Evolutionary conservation across 2,888 invertebrate species (phyloP).

Genomic region (Polylopha cassiicola): DNA sequence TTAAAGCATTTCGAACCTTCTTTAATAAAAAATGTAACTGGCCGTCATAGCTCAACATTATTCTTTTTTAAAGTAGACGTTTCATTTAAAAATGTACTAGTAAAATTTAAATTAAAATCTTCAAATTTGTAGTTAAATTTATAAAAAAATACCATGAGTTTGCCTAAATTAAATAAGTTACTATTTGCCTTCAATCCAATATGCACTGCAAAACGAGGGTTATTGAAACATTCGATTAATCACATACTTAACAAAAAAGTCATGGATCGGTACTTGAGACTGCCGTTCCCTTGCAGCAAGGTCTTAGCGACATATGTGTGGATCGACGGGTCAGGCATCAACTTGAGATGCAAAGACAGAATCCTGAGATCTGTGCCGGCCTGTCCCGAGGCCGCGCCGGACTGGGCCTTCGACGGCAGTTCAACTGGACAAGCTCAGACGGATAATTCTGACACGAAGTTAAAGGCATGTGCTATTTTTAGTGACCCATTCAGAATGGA

Average conservation of each 20-base stretch:
- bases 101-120: too few species aligned
- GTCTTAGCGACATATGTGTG: constrained; percentile 84
- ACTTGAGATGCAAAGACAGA: constrained; percentile 82
- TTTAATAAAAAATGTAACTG: too few species aligned
- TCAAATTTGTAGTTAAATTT: too few species aligned
- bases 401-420: constrained; percentile 95
- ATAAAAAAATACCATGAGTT: too few species aligned
- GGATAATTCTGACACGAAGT: constrained; percentile 92
- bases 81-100: too few species aligned
- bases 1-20: too few species aligned
- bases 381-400: constrained; percentile 76
- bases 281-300: constrained; percentile 78
- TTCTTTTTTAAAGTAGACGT: too few species aligned
- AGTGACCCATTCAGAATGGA: constrained; percentile 93
- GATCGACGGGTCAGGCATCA: constrained; percentile 87
- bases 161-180: too few species aligned
- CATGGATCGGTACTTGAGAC: constrained; percentile 71
- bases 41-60: too few species aligned
- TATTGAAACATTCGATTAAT: constrained; percentile 60
- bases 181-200: too few species aligned
- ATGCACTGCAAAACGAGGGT: constrained; percentile 34
- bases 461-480: constrained; percentile 91
- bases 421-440: constrained; percentile 89
- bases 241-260: constrained; percentile 68
- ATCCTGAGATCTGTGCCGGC: constrained; percentile 81